Percentiles rank a stretch among this genome's conserved stretches.
These are phyloP conservation scores for Apteryx mantelli DNA, from an alignment of 2,113 vertebrate genomes.

Conservation along the genomic window DNA sequence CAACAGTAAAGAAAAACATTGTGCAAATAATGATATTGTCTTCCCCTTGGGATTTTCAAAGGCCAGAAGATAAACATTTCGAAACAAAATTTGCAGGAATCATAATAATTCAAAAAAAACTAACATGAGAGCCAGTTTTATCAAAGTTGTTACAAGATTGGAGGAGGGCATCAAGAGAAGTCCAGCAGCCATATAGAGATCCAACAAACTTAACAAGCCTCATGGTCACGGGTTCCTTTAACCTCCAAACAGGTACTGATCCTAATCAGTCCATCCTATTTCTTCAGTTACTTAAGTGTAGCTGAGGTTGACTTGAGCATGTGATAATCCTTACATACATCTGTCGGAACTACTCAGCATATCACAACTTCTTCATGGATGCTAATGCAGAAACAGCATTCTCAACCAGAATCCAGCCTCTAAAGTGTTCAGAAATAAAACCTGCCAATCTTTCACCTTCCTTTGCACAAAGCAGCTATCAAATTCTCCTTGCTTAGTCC, in stretches of 20 bases:
- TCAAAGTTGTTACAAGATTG: neutral
- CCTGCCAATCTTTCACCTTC: neutral
- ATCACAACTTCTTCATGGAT: neutral
- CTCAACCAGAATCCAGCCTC: neutral
- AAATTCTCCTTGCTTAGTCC: neutral
- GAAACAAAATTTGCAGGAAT: neutral
- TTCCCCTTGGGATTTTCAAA: neutral
- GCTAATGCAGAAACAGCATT: neutral
- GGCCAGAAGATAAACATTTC: neutral
- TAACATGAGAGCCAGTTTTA: neutral
- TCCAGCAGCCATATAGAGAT: neutral
- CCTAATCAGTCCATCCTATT: neutral
- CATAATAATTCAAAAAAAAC: neutral
- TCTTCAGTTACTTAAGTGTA: neutral
- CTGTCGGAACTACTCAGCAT: neutral
- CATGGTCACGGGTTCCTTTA: neutral
- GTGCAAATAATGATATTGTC: neutral
- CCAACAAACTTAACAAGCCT: neutral
- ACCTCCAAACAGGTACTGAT: neutral
- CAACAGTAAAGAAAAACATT: neutral
- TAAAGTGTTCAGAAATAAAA: neutral
- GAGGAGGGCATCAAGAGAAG: neutral
- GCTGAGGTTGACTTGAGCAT: neutral
- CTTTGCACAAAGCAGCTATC: neutral
- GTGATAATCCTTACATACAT: neutral